Evolutionary conservation across 1,140 invertebrate genomes (phyloP).

Genomic region (Drosophila paulistorum): DNA sequence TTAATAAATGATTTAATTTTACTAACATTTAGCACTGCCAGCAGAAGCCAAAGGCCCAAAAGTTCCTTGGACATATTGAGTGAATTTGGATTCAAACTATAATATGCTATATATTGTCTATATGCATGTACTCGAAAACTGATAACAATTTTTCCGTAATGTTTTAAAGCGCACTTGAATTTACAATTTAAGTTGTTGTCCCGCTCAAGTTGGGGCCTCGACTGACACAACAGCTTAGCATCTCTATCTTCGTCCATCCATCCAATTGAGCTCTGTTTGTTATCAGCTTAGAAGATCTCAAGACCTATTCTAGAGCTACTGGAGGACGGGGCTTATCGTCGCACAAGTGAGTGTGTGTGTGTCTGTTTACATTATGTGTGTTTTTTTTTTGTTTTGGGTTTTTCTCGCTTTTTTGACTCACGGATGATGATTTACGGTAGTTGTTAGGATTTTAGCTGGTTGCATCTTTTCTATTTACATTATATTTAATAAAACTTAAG

Average conservation of each 20-base stretch:
- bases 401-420: conserved; percentile 56
- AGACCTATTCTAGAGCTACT: conserved; percentile 44
- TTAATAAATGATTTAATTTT: neutral
- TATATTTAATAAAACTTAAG: conserved; percentile 41
- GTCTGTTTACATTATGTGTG: conserved; percentile 40
- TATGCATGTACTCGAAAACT: conserved; percentile 27
- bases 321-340: conserved; percentile 40
- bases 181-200: conserved; percentile 34
- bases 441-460: conserved; percentile 11
- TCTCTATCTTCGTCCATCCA: conserved; percentile 40
- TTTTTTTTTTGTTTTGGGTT: conserved; percentile 28
- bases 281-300: conserved; percentile 61
- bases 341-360: neutral
- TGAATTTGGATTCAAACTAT: conserved; percentile 4
- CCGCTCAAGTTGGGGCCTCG: conserved; percentile 45
- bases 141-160: conserved; percentile 21
- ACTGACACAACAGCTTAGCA: conserved; percentile 42
- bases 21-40: conserved; percentile 44
- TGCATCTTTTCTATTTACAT: conserved; percentile 49
- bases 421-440: conserved; percentile 58
- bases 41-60: conserved; percentile 30
- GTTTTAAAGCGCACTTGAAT: conserved; percentile 17
- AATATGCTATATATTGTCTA: neutral
- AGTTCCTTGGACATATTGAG: conserved; percentile 37
- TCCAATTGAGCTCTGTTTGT: conserved; percentile 49